Evolutionary conservation across 1,140 invertebrate genomes (phyloP).

Genomic region (Cataglyphis hispanica): DNA sequence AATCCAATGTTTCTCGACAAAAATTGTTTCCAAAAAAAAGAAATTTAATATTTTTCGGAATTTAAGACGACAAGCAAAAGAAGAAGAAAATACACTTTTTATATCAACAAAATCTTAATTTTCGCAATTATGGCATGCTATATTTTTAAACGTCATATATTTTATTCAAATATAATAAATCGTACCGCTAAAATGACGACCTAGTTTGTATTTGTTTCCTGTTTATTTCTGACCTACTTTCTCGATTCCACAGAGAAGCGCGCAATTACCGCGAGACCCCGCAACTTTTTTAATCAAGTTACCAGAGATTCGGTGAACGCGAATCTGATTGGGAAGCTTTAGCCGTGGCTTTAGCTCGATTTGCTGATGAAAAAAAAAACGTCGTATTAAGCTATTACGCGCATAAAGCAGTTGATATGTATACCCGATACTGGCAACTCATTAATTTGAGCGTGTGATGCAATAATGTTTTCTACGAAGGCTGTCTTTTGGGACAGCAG

Average conservation of each 20-base stretch:
- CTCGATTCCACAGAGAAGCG: background rate
- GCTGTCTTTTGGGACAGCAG: slow-evolving; percentile 21
- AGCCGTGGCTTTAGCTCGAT: background rate
- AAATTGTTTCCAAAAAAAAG: too few relatives aligned
- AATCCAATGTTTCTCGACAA: too few relatives aligned
- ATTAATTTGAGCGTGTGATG: slow-evolving; percentile 44
- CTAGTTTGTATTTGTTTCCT: background rate
- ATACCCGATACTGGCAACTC: background rate
- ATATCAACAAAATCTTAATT: background rate
- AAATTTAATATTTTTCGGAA: background rate
- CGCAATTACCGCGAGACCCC: background rate
- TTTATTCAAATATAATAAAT: background rate
- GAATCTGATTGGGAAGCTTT: slow-evolving; percentile 20
- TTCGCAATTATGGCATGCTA: background rate
- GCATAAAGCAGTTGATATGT: slow-evolving; percentile 1
- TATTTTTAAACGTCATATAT: background rate
- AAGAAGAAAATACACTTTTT: background rate
- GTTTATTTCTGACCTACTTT: slow-evolving; percentile 8
- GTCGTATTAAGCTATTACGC: background rate
- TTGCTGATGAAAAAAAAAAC: background rate
- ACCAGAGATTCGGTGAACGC: background rate
- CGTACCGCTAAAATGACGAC: background rate
- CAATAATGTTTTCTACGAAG: slow-evolving; percentile 43
- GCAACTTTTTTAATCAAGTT: slow-evolving; percentile 20
- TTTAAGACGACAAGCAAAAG: background rate